Conservation (phyloP, 1,140 invertebrate species). For the Cepaea nemoralis region DNA sequence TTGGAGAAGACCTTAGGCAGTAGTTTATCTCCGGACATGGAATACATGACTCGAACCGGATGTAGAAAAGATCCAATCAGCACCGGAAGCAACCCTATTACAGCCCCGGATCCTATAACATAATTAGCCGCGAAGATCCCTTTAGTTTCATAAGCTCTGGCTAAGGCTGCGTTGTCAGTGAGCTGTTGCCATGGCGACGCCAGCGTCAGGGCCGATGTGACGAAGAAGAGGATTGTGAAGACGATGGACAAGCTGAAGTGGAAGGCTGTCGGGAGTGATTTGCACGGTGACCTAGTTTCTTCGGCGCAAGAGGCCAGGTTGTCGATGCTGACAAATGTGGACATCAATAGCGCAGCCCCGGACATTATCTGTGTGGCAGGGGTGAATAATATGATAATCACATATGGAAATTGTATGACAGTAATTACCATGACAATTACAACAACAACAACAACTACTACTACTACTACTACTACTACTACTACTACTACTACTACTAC, state of each 20-base stretch:
- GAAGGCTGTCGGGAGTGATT: conserved; percentile 63
- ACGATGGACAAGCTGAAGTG: conserved; percentile 57
- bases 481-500: too few species aligned
- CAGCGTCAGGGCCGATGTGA: conserved; percentile 64
- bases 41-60: conserved; percentile 92
- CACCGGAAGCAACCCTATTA: conserved; percentile 69
- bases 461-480: too few species aligned
- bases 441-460: too few species aligned
- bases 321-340: conserved; percentile 64
- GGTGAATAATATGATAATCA: too few species aligned
- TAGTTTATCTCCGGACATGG: conserved; percentile 91
- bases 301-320: conserved; percentile 85
- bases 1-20: conserved; percentile 77
- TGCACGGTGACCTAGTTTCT: conserved; percentile 64
- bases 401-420: too few species aligned
- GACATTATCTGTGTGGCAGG: conserved; percentile 65
- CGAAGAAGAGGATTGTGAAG: conserved; percentile 58
- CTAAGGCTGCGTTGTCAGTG: conserved; percentile 49
- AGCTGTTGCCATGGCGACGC: conserved; percentile 62
- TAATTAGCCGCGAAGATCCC: conserved; percentile 62
- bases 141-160: conserved; percentile 52
- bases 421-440: too few species aligned
- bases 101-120: conserved; percentile 65
- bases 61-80: conserved; percentile 94
- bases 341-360: conserved; percentile 64